A percentile compares a stretch with the other conserved stretches of the same genome.
Evolutionary conservation across 2,797 vertebrate genomes (phyloP).

Genomic region (Poeciliopsis turneri): DNA sequence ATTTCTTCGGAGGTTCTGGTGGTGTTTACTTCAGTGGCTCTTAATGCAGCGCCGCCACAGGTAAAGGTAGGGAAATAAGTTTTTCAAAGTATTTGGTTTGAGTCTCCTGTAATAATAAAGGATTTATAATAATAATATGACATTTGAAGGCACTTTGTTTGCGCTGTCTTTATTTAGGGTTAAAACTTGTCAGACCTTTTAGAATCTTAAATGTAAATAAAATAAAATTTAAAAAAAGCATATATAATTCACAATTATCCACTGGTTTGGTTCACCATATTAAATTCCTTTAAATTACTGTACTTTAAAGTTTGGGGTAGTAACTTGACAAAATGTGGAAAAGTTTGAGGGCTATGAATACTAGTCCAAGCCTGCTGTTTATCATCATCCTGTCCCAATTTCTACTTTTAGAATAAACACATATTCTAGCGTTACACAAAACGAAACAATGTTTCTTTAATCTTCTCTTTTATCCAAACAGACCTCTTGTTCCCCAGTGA

Average conservation of each 20-base stretch:
- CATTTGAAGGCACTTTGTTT: too few relatives aligned
- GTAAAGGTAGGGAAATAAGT: too few relatives aligned
- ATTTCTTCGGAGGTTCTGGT: too few relatives aligned
- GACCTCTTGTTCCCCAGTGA: conserved; percentile 79
- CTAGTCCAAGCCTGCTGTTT: background rate
- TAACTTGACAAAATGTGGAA: background rate
- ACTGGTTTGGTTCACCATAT: background rate
- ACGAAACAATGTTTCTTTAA: conserved; percentile 47
- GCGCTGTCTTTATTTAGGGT: too few relatives aligned
- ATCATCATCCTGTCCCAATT: conserved; percentile 38
- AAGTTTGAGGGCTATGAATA: background rate
- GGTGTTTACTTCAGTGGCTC: too few relatives aligned
- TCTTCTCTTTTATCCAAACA: conserved; percentile 68
- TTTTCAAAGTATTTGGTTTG: too few relatives aligned
- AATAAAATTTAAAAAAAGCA: background rate
- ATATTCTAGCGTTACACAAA: conserved; percentile 30
- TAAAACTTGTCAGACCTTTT: too few relatives aligned
- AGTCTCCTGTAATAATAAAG: too few relatives aligned
- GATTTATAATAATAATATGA: too few relatives aligned
- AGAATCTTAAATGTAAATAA: too few relatives aligned
- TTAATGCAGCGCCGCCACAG: too few relatives aligned
- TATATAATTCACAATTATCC: background rate
- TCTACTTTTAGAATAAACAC: conserved; percentile 34
- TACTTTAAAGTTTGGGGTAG: background rate
- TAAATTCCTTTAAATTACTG: background rate